Evolutionary conservation across 2,113 vertebrate species (phyloP), one percentile per base, ranked within the genome.

Genomic region (Toxostoma redivivum): DNA sequence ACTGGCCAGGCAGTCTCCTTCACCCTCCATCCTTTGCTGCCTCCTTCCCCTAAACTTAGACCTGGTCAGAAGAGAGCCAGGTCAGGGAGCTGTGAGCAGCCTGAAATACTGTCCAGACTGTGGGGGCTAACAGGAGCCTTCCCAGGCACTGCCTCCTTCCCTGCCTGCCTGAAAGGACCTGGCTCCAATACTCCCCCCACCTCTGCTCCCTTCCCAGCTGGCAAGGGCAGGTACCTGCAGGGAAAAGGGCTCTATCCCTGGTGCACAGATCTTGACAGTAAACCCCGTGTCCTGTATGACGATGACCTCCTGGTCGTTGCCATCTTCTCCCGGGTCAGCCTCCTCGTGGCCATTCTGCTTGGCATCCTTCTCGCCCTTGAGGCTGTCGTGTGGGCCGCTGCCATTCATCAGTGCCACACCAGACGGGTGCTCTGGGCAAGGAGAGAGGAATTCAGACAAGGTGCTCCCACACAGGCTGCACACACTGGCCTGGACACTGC

Each of bases 251-350:
- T 99, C 99, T 6, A 99, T 98, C 23, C 98, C 99, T 0, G 99
- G 99, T 2, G 98, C 99, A 81, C 99, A 99, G 95, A 99, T 99
- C 98, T 99, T 99, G 83, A 99, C 99, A 2, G 98, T 99, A 95
- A 99, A 99, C 85, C 99, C 99, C 0, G 99, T 99, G 97, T 99
- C 99, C 98, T 99, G 99, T 92, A 99, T 99, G 91, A 99, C 99
- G 16, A 99, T 99, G 95, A 99, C 99, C 96, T 99, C 99, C 97
- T 99, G 99, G 90, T 99, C 99, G 0, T 99, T 98, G 16, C 98
- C 97, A 18, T 99, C 99, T 5, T 99, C 99, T 20, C 97, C 97
- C 0, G 96, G 95, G 9, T 99, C 99, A 2, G 93, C 50, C 72
- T 99, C 98, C 12, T 98, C 96, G 2, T 97, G 97, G 40, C 98